These are phyloP conservation scores for Anticlea derivata DNA, from an alignment of 2,888 invertebrate genomes.

Conservation along the genomic window DNA sequence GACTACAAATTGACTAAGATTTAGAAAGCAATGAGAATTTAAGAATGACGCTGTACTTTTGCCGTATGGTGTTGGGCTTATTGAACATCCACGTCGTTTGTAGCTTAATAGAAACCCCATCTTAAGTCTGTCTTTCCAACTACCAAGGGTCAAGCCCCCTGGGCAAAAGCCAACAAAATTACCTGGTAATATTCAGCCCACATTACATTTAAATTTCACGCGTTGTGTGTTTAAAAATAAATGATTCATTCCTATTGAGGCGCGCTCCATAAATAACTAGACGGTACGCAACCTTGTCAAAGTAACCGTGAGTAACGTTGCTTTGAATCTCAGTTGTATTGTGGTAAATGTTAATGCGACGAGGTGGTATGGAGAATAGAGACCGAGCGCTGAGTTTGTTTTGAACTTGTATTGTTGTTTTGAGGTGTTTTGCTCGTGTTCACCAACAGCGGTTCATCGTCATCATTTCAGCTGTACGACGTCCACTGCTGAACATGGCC, in stretches of 20 bases:
- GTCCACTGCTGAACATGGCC: too few relatives aligned
- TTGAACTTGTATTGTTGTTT: background rate
- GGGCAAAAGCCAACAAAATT: conserved; percentile 7
- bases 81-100: too few relatives aligned
- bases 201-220: conserved; percentile 21
- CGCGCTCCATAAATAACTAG: conserved; percentile 1
- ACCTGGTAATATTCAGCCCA: conserved; percentile 14
- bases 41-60: too few relatives aligned
- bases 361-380: background rate
- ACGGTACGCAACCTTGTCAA: background rate
- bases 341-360: conserved; percentile 1
- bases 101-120: background rate
- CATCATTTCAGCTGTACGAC: too few relatives aligned
- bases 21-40: too few relatives aligned
- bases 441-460: too few relatives aligned
- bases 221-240: conserved; percentile 17
- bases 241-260: conserved; percentile 15
- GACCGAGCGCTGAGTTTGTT: too few relatives aligned
- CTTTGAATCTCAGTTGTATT: background rate
- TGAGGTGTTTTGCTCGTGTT: background rate
- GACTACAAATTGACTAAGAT: too few relatives aligned
- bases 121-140: conserved; percentile 1
- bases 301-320: conserved; percentile 1
- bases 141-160: conserved; percentile 11
- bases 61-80: too few relatives aligned